Base-by-base conservation (phyloP, 2,888 invertebrate species). In the Ormyrus rosae region DNA sequence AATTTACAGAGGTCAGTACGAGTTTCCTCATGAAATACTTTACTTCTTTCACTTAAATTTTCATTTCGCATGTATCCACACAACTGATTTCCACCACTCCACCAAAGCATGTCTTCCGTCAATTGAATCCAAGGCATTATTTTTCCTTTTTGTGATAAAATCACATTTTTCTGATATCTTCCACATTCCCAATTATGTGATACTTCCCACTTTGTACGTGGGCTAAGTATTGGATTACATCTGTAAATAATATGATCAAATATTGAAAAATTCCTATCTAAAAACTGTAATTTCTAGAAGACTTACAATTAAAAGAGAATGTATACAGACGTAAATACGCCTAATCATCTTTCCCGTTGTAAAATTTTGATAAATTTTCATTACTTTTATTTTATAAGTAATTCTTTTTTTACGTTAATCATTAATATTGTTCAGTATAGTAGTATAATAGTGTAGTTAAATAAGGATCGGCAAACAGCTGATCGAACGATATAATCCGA, bases 121-220 rank as follows among this genome's bases (percentile, higher is more conserved):
- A 94, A 84, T 68, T 91, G 89, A 8, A 94, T 84, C 91, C 93
- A 93, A 61, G 94, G 93, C 86, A 93, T 91, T 82, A 91, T 91
- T 87, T 92, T 92, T 63, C 88, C 88, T 6, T 86, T 86, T 69
- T 91, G 91, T 65, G 91, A 91, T 75, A 92, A 91, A 61, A 92
- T 88, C 11, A 90, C 86, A 51, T 88, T 89, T 82, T 92, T 92
- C 11, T 88, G 86, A 84, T 92, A 94, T 69, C 89, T 89, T 2
- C 93, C 94, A 67, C 88, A 89, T n/a, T 91, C 85, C 94, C 94
- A 94, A 85, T 94, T 93, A n/a, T 90, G 86, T 0, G 91, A 91
- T 65, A 92, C 89, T 55, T 91, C 87, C 90, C 90, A 87, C 86
- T 91, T 87, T 87, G 89, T 88, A 83, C 90, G 83, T 85, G 87